Conservation (phyloP, 2,888 invertebrate genomes). For the Troides helena region DNA sequence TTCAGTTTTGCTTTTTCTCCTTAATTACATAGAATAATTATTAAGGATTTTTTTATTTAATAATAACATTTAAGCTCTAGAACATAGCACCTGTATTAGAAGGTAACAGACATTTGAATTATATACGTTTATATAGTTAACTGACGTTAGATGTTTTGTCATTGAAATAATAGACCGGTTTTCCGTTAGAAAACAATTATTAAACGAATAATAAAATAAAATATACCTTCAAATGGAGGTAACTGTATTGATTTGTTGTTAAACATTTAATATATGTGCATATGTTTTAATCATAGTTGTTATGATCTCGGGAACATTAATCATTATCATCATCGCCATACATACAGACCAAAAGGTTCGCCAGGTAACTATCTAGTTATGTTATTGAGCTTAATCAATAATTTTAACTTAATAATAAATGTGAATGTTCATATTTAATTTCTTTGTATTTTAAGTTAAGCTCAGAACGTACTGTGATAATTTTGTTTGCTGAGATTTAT, state of each 20-base stretch:
- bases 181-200: neutral
- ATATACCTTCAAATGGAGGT: neutral
- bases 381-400: neutral
- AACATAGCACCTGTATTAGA: too few species aligned
- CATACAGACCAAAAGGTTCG: neutral
- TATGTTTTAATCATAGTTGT: neutral
- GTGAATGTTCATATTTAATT: neutral
- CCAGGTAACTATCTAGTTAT: too few species aligned
- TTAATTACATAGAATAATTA: too few species aligned
- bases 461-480: slow-evolving; percentile 70
- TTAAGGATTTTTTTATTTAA: too few species aligned
- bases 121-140: too few species aligned
- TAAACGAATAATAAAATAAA: neutral
- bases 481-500: slow-evolving; percentile 34
- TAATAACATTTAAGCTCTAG: too few species aligned
- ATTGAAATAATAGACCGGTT: neutral
- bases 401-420: neutral
- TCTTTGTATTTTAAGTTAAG: slow-evolving; percentile 35
- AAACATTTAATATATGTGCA: neutral
- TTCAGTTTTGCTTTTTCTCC: too few species aligned
- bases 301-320: neutral
- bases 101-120: too few species aligned
- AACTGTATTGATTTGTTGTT: neutral
- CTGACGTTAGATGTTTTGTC: too few species aligned
- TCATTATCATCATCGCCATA: neutral